Evolutionary conservation across 1,140 invertebrate genomes (phyloP), one percentile per base, ranked within the genome.

Genomic region (Notospermus geniculatus): DNA sequence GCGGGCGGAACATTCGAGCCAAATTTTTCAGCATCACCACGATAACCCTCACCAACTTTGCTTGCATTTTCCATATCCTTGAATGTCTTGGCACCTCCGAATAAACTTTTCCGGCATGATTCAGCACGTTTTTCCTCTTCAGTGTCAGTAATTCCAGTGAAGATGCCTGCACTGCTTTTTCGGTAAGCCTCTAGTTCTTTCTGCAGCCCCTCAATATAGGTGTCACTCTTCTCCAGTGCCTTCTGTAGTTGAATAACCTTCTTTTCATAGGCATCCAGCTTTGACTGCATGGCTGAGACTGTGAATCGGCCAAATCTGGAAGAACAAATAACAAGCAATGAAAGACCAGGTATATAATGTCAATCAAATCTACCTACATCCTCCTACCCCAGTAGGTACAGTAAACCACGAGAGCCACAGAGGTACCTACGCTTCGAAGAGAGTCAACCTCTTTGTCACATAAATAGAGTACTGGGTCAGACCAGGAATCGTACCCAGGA

Each of bases 291-390:
- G 5, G 79, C 75, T 45, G 78, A 71, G 17, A 80, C 77, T 46
- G 79, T 80, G 23, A 63, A 71, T 32, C 77, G 65, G 13, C 77
- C 77, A 72, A 71, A 78, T 54, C 79, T 80, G 64, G 23, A 68
- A 70, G 36, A 55, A 43, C 19, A 62, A 62, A 61, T n/a, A n/a
- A 46, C 36, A 59, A n/a, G n/a, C n/a, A n/a, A n/a, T n/a, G n/a
- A n/a, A n/a, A n/a, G n/a, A n/a, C n/a, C n/a, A n/a, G n/a, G n/a
- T n/a, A n/a, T n/a, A n/a, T n/a, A n/a, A n/a, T n/a, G n/a, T n/a
- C n/a, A n/a, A n/a, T n/a, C n/a, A n/a, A n/a, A n/a, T n/a, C n/a
- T n/a, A n/a, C n/a, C n/a, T n/a, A n/a, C n/a, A n/a, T n/a, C n/a
- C n/a, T n/a, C n/a, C n/a, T n/a, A n/a, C n/a, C n/a, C n/a, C n/a